Percentiles rank a stretch among this genome's conserved stretches.
phyloP scores from a whole-genome alignment of 2,113 vertebrate genomes.

The Struthidea cinerea region DNA sequence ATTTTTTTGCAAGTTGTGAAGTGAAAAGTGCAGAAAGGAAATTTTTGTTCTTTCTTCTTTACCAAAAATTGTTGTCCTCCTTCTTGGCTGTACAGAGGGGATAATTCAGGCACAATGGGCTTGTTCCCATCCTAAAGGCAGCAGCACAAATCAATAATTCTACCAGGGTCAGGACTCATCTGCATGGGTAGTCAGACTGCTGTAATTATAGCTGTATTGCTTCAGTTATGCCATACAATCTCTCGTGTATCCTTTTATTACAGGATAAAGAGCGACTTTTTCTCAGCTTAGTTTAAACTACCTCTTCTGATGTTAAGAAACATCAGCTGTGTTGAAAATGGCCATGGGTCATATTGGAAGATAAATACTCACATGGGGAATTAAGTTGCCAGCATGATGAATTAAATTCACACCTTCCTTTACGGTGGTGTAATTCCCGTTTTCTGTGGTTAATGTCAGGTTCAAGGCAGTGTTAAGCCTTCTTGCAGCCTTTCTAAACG shows the following conservation, averaged over 20 bases:
- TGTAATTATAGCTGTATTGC: neutral
- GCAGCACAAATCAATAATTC: neutral
- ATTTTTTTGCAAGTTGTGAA: neutral
- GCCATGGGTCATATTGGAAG: neutral
- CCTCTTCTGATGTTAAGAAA: neutral
- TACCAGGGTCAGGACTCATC: neutral
- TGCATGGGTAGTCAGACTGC: neutral
- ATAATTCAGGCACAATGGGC: neutral
- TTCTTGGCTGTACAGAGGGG: neutral
- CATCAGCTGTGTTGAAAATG: neutral
- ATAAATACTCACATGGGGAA: neutral
- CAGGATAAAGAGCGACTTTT: conserved; percentile 2
- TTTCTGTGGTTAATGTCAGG: neutral
- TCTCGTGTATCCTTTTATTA: neutral
- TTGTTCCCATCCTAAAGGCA: neutral
- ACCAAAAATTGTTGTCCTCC: neutral
- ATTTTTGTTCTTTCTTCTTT: neutral
- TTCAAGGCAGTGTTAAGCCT: neutral
- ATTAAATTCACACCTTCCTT: conserved; percentile 40
- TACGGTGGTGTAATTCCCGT: neutral
- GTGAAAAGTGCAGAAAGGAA: neutral
- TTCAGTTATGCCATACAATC: neutral
- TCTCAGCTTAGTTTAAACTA: neutral
- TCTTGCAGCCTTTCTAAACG: neutral
- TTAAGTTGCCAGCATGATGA: neutral